Conservation (phyloP, 2,888 invertebrate species). For the Pinctada fucata region DNA sequence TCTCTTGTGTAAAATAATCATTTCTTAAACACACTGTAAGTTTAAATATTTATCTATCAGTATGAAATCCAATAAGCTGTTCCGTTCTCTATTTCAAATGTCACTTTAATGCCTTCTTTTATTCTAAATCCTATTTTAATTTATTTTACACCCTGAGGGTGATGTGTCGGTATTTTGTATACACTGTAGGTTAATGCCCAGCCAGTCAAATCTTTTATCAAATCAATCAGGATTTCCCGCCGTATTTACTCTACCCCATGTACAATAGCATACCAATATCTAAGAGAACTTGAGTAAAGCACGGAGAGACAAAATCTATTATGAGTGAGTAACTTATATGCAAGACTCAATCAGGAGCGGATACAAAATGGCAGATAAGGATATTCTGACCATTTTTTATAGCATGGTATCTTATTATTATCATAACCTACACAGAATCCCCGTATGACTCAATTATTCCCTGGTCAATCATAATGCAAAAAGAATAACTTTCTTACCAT, state of each 20-base stretch:
- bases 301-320: slow-evolving; percentile 2
- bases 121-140: not conserved
- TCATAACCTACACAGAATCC: no score
- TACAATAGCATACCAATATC: not conserved
- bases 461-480: no score
- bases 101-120: not conserved
- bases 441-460: no score
- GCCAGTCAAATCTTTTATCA: not conserved
- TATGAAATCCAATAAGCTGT: not conserved
- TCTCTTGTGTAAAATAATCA: slow-evolving; percentile 1
- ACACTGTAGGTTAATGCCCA: not conserved
- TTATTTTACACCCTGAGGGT: not conserved
- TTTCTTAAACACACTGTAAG: not conserved
- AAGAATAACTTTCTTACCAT: no score
- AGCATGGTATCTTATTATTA: no score
- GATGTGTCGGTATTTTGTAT: not conserved
- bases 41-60: not conserved
- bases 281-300: not conserved
- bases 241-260: no score
- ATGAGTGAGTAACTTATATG: not conserved
- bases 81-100: not conserved
- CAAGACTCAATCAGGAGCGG: no score
- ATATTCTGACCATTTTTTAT: no score
- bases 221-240: not conserved
- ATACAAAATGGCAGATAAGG: no score